Evolutionary conservation across 2,113 vertebrate genomes (phyloP).

Genomic region (Neomonachus schauinslandi): DNA sequence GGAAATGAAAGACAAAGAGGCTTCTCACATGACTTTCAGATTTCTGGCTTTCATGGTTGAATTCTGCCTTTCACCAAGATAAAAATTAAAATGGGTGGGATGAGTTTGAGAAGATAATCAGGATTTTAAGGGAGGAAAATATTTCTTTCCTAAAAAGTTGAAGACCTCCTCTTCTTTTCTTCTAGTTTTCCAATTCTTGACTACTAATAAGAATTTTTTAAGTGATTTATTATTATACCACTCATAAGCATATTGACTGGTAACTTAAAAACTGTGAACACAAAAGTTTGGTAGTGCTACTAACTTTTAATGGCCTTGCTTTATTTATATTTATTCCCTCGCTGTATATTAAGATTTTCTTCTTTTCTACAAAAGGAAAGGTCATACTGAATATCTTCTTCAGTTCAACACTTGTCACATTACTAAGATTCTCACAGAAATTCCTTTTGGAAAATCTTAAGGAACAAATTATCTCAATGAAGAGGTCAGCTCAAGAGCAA

Average conservation of each 20-base stretch:
- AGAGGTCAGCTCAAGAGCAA: background rate
- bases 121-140: background rate
- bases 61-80: background rate
- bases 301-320: background rate
- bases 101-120: background rate
- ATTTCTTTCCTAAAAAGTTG: background rate
- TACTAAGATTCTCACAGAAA: background rate
- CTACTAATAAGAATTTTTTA: background rate
- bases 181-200: background rate
- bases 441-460: conserved; percentile 1
- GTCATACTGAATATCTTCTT: background rate
- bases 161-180: background rate
- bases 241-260: background rate
- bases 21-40: background rate
- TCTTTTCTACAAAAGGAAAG: background rate
- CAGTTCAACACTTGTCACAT: background rate
- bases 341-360: background rate
- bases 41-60: background rate
- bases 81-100: background rate
- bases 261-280: background rate
- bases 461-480: conserved; percentile 5
- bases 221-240: background rate
- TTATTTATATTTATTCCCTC: background rate
- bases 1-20: background rate
- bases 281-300: background rate